Base-by-base conservation (phyloP, 2,797 vertebrate genomes). In the Gymnoscopelus microlampas region DNA sequence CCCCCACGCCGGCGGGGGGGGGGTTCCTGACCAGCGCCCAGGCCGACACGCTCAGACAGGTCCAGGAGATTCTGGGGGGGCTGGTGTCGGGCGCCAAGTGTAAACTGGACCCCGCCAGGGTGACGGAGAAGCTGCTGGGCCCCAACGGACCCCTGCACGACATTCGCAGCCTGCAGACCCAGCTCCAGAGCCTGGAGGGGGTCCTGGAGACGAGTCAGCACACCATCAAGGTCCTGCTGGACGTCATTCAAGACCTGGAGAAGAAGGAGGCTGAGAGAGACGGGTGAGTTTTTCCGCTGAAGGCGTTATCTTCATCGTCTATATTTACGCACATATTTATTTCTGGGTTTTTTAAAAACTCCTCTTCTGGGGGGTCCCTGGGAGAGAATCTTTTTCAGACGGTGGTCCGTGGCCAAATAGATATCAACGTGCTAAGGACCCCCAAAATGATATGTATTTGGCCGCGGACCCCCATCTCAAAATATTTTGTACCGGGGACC, bases 241-340 rank as follows among this genome's bases (percentile, higher is more conserved):
- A 95, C 5, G 95, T 96, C 80, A 96, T 96, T 91, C 95, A 96
- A 93, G 95, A 96, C 89, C 91, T 96, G 83, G 95, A 96, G 88
- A 96, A 95, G 92, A 96, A 95, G 86, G 95, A 96, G 80, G 95
- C 95, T 0, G 94, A 95, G 83, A 85, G 94, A 85, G 95, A 96
- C 0, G 95, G 95, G 95, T 96, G 92, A 96, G 95, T 83, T 19
- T 19, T 19, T 19, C 7, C 7, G 35, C 35, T 8, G 35, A 7
- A 39, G 35, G 35, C 9, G 24, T 47, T 19, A 9, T 29, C 5
- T 64, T 14, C 26, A 5, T 39, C 7, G 35, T 7, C 35, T 39
- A 8, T 39, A 5, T 35, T 39, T 39, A 39, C 35, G 19, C 19
- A 19, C 19, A 6, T 7, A 39, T 39, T 8, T 39, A 39, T 39